These are phyloP conservation scores for Bombylius major DNA, from an alignment of 2,888 invertebrate genomes.

Conservation along the genomic window DNA sequence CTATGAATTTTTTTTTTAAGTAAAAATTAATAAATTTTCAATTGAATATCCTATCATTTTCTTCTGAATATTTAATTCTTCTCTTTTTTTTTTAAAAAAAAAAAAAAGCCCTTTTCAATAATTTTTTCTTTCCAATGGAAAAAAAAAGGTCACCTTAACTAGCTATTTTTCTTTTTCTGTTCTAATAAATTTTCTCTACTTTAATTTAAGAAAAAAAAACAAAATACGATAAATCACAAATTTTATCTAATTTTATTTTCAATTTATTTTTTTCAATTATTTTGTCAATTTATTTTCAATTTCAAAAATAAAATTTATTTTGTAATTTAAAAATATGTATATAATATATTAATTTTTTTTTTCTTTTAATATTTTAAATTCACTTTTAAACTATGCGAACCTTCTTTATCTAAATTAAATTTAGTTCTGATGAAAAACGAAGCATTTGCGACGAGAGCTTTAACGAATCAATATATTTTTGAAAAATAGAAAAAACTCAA, in stretches of 20 bases:
- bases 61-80: too few species aligned
- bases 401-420: constrained; percentile 36
- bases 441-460: background rate
- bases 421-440: constrained; percentile 27
- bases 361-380: constrained; percentile 20
- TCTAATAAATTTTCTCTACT: background rate
- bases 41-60: too few species aligned
- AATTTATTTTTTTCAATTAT: too few species aligned
- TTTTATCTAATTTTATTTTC: background rate
- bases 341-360: constrained; percentile 12
- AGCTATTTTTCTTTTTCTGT: background rate
- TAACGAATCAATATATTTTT: constrained; percentile 1
- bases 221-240: background rate
- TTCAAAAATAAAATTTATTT: background rate
- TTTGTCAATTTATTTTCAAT: too few species aligned
- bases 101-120: too few species aligned
- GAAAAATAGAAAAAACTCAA: background rate
- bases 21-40: too few species aligned
- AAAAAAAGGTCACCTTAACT: background rate
- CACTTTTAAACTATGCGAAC: constrained; percentile 30
- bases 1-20: too few species aligned
- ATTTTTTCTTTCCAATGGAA: background rate
- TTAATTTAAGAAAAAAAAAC: background rate
- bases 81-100: too few species aligned
- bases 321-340: constrained; percentile 1